phyloP scores from a whole-genome alignment of 2,888 invertebrate genomes.

The Melipona beecheii region DNA sequence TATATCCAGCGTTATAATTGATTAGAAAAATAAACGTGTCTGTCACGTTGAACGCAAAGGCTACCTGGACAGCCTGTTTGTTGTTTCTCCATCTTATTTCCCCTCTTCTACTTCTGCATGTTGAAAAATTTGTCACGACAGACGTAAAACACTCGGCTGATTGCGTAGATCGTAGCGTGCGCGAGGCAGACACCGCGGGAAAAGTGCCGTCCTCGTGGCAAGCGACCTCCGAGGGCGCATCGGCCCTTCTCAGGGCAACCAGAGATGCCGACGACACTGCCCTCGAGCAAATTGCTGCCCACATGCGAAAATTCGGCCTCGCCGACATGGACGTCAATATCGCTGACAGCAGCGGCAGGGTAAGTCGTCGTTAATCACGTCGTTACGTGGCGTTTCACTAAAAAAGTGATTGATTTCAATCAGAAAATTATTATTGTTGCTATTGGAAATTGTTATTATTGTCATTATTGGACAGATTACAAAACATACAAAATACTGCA shows the following conservation, averaged over 20 bases:
- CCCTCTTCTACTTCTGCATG: not conserved
- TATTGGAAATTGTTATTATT: no score
- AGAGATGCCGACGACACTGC: constrained; percentile 85
- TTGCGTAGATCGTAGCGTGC: constrained; percentile 47
- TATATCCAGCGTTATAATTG: not conserved
- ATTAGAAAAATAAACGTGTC: constrained; percentile 19
- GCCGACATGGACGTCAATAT: constrained; percentile 85
- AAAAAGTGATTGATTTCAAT: no score
- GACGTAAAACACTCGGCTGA: not conserved
- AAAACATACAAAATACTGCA: no score
- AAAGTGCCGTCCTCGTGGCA: constrained; percentile 76
- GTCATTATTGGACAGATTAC: no score
- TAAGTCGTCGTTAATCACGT: constrained; percentile 79
- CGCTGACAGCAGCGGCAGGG: constrained; percentile 86
- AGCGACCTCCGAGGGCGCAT: constrained; percentile 76
- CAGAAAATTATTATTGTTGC: no score
- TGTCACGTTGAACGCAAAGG: not conserved
- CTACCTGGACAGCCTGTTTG: constrained; percentile 1
- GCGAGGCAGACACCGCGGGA: constrained; percentile 25
- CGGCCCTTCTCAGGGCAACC: constrained; percentile 85
- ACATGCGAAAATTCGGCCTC: constrained; percentile 79
- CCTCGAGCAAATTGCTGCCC: constrained; percentile 83
- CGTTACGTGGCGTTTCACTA: no score
- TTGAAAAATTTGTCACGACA: not conserved
- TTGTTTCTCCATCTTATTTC: not conserved